Percentiles rank a stretch among this genome's conserved stretches.
Evolutionary conservation across 2,888 invertebrate species (phyloP).

Genomic region (Acleris laterana): DNA sequence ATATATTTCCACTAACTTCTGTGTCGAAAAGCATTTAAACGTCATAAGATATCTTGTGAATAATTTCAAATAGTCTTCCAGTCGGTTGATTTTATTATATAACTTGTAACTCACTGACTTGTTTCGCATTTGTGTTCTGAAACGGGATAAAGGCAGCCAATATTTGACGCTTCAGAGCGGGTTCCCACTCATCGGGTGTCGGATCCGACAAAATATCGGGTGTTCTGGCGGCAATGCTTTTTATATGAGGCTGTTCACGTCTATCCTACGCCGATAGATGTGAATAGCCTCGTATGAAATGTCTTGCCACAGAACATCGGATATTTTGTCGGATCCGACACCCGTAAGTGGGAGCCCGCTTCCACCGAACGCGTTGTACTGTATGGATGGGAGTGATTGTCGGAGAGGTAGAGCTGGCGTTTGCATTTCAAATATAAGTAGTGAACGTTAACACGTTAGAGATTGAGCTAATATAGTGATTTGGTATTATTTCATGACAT

Average conservation of each 20-base stretch:
- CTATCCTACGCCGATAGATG: too few species aligned
- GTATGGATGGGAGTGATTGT: conserved; percentile 8
- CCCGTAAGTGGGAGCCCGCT: too few species aligned
- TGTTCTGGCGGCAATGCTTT: too few species aligned
- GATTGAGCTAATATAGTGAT: conserved; percentile 47
- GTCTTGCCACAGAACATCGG: too few species aligned
- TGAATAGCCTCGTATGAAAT: too few species aligned
- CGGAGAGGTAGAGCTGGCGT: conserved; percentile 23
- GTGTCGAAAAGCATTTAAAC: conserved; percentile 35
- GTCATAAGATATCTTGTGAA: conserved; percentile 28
- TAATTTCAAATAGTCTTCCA: conserved; percentile 72
- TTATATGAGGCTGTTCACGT: too few species aligned
- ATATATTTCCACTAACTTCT: conserved; percentile 27
- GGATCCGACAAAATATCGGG: too few species aligned
- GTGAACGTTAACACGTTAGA: conserved; percentile 38
- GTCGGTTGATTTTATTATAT: conserved; percentile 58
- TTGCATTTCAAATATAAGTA: conserved; percentile 38
- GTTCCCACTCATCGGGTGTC: too few species aligned
- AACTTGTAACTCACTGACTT: conserved; percentile 36
- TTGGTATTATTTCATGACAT: conserved; percentile 67
- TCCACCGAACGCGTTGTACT: conserved; percentile 11
- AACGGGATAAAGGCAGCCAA: neutral
- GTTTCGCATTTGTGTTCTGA: conserved; percentile 52
- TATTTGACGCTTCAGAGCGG: conserved; percentile 15
- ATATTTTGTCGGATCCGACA: too few species aligned